These are phyloP conservation scores for Mesochorus sp. DNA, from an alignment of 2,888 invertebrate species.

Conservation along the genomic window DNA sequence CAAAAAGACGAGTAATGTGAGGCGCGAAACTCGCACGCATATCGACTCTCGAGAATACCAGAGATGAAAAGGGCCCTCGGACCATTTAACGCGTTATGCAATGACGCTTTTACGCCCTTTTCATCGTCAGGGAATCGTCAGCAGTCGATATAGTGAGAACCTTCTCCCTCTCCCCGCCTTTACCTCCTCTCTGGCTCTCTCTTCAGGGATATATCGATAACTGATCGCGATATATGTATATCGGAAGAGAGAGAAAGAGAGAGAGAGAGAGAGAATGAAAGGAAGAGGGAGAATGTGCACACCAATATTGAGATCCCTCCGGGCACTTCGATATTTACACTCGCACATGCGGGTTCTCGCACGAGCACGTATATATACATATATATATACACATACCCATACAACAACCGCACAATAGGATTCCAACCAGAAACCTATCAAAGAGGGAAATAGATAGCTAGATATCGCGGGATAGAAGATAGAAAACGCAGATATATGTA, in stretches of 20 bases:
- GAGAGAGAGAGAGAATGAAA: too few species aligned
- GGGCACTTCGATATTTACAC: conserved; percentile 46
- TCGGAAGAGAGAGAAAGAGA: too few species aligned
- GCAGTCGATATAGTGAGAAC: neutral
- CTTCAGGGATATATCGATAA: too few species aligned
- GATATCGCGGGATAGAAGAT: neutral
- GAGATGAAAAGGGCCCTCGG: too few species aligned
- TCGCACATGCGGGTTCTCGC: neutral
- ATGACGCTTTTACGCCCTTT: neutral
- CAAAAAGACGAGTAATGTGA: too few species aligned
- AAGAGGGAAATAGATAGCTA: conserved; percentile 23
- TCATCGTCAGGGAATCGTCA: neutral
- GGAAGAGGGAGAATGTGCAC: too few species aligned
- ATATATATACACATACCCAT: neutral
- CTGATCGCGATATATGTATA: neutral
- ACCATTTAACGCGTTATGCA: too few species aligned
- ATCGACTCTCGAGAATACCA: too few species aligned
- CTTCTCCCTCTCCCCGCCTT: too few species aligned
- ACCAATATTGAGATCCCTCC: neutral
- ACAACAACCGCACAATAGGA: conserved; percentile 36
- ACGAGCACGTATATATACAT: neutral
- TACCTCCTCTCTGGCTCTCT: too few species aligned
- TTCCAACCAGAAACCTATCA: conserved; percentile 45
- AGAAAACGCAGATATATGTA: neutral
- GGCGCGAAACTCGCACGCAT: too few species aligned